These are phyloP conservation scores for Drosophila asahinai DNA, from an alignment of 1,140 invertebrate species.

Conservation along the genomic window DNA sequence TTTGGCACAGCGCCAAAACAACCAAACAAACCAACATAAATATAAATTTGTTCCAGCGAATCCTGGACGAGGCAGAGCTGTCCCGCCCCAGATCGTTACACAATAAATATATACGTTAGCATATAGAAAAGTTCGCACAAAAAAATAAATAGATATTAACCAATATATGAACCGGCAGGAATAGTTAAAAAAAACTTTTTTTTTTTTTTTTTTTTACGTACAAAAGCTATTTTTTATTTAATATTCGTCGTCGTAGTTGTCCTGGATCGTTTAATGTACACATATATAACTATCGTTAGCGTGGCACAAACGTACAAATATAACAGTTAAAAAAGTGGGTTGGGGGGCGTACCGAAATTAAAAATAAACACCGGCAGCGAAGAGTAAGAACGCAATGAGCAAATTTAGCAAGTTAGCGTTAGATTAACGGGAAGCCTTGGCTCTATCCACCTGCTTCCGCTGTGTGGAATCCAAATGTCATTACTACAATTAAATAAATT, in stretches of 20 bases:
- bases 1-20: too few species aligned
- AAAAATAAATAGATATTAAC: too few species aligned
- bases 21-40: too few species aligned
- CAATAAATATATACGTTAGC: too few species aligned
- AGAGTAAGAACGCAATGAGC: slow-evolving; percentile 39
- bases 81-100: too few species aligned
- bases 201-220: too few species aligned
- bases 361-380: slow-evolving; percentile 22
- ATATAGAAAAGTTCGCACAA: too few species aligned
- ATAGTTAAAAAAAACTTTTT: too few species aligned
- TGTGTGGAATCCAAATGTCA: slow-evolving; percentile 54
- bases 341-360: slow-evolving; percentile 24
- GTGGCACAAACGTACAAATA: slow-evolving; percentile 38
- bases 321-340: slow-evolving; percentile 12
- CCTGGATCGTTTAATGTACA: slow-evolving; percentile 28
- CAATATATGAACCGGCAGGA: too few species aligned
- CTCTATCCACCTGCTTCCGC: slow-evolving; percentile 38
- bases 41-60: too few species aligned
- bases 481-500: slow-evolving; percentile 77
- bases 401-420: slow-evolving; percentile 65
- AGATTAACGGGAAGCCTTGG: slow-evolving; percentile 57
- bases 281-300: slow-evolving; percentile 39
- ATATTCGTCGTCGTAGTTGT: slow-evolving; percentile 18
- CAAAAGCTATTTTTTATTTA: slow-evolving; percentile 19
- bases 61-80: too few species aligned